Conservation (phyloP, 2,113 vertebrate species). For the Pedetes capensis region DNA sequence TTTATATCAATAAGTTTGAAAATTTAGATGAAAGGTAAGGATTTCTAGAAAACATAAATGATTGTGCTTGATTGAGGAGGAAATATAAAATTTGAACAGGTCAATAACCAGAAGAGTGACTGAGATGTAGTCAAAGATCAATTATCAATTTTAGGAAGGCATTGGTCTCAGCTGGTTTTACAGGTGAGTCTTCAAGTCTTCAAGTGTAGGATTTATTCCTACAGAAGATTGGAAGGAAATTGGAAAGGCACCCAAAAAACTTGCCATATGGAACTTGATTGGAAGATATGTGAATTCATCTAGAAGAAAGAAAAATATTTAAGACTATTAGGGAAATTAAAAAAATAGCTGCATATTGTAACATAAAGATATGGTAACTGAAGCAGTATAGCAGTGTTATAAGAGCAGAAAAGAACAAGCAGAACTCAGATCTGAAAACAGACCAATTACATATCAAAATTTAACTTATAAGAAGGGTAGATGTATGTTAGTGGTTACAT, state of each 20-base stretch:
- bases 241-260: neutral
- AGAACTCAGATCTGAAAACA: neutral
- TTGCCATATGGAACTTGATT: neutral
- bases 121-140: neutral
- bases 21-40: neutral
- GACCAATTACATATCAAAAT: neutral
- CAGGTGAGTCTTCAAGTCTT: neutral
- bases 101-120: neutral
- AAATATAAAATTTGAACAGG: neutral
- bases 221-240: neutral
- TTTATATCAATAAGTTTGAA: constrained; percentile 16
- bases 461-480: neutral
- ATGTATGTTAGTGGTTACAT: neutral
- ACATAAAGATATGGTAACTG: neutral
- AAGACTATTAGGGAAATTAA: neutral
- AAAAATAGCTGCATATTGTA: neutral
- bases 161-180: neutral
- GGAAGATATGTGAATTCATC: neutral
- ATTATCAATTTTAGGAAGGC: neutral
- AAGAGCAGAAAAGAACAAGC: neutral
- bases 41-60: neutral
- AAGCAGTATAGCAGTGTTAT: neutral
- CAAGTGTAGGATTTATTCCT: neutral
- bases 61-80: neutral
- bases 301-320: neutral